A percentile compares a stretch with the other conserved stretches of the same genome.
Conservation (phyloP, 1,140 invertebrate species). For the Hylaeus anthracinus region DNA sequence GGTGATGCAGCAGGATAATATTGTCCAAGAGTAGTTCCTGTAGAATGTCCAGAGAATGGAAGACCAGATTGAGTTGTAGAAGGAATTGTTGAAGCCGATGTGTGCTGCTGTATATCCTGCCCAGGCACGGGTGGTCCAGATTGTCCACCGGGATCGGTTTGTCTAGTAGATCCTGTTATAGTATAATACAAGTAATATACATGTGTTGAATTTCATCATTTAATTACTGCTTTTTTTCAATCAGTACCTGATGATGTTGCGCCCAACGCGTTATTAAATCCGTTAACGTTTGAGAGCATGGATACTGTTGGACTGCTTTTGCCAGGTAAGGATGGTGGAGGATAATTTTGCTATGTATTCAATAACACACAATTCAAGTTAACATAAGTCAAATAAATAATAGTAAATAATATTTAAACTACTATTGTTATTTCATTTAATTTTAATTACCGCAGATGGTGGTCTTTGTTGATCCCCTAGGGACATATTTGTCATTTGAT, state of each 20-base stretch:
- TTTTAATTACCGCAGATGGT: slow-evolving; percentile 48
- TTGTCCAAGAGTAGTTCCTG: slow-evolving; percentile 53
- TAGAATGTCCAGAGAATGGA: slow-evolving; percentile 59
- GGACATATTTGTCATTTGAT: slow-evolving; percentile 69
- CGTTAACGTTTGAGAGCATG: slow-evolving; percentile 61
- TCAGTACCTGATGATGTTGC: slow-evolving; percentile 45
- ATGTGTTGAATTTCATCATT: neutral
- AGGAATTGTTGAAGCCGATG: slow-evolving; percentile 55
- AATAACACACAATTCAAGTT: slow-evolving; percentile 18
- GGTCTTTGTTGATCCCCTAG: slow-evolving; percentile 61
- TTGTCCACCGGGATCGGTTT: slow-evolving; percentile 65
- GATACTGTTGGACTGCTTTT: slow-evolving; percentile 48
- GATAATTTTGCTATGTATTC: slow-evolving; percentile 20
- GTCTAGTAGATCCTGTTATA: slow-evolving; percentile 62
- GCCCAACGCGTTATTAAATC: slow-evolving; percentile 60
- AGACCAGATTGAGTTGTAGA: slow-evolving; percentile 58
- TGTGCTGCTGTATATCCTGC: slow-evolving; percentile 49
- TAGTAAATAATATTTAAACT: neutral
- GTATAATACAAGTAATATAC: neutral
- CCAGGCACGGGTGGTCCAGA: slow-evolving; percentile 38
- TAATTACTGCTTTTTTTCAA: slow-evolving; percentile 16
- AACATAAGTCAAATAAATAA: neutral
- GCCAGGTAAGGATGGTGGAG: slow-evolving; percentile 33
- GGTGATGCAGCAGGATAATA: slow-evolving; percentile 61
- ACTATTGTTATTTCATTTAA: neutral